Base-by-base conservation (phyloP, 2,113 vertebrate genomes). In the Ageneiosus marmoratus region DNA sequence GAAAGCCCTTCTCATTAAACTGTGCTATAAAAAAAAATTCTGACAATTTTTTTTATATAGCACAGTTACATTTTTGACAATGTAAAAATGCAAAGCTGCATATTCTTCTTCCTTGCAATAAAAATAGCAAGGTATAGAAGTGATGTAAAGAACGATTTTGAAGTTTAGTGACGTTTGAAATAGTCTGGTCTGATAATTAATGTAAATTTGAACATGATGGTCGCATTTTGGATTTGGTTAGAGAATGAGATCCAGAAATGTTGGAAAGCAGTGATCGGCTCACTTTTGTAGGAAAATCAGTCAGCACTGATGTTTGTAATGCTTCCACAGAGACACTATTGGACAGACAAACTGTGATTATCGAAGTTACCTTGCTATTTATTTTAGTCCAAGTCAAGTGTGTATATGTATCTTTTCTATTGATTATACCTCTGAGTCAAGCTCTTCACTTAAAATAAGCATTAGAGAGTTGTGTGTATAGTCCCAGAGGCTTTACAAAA, bases 1-100 rank as follows among this genome's bases (percentile, higher is more conserved):
- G 53, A 74, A 72, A 60, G 6, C 53, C 24, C 27, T 65, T 79
- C 80, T 81, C 67, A 65, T 82, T 87, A 82, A 22, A 51, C 3
- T 48, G 32, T 58, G 29, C 32, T n/a, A 9, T 80, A 67, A 53
- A 51, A 80, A 53, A 46, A 44, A 37, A 22, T n/a, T n/a, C n/a
- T n/a, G n/a, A n/a, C n/a, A n/a, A n/a, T n/a, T n/a, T n/a, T n/a
- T n/a, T n/a, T n/a, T n/a, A n/a, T n/a, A n/a, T n/a, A n/a, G n/a
- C n/a, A n/a, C n/a, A n/a, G n/a, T n/a, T n/a, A n/a, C n/a, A n/a
- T n/a, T n/a, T n/a, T n/a, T n/a, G n/a, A 41, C 24, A 74, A 2
- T n/a, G 51, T 37, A 60, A 34, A 60, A 82, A 75, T 24, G 13
- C 41, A 74, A 60, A 8, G 69, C n/a, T 81, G 65, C 51, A 58